Evolutionary conservation across 2,888 invertebrate species (phyloP).

Genomic region (Chydorus sphaericus): DNA sequence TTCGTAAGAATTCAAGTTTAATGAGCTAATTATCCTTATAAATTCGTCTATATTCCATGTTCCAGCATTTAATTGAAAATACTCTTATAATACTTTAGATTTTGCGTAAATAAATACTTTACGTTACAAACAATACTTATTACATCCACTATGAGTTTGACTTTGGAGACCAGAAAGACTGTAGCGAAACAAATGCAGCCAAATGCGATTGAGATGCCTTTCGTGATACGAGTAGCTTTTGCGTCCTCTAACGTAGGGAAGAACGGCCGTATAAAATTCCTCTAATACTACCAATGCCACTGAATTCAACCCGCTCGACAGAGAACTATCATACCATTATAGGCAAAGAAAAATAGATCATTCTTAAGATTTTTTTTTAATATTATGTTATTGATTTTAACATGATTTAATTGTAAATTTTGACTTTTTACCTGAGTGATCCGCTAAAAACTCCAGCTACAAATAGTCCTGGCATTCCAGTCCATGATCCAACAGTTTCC

Average conservation of each 20-base stretch:
- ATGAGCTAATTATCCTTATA: too few relatives aligned
- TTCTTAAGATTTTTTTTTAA: background rate
- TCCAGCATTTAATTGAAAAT: too few relatives aligned
- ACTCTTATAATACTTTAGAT: too few relatives aligned
- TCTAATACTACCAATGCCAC: conserved; percentile 79
- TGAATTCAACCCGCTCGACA: conserved; percentile 85
- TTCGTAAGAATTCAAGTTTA: background rate
- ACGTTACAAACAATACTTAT: too few relatives aligned
- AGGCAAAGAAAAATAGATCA: too few relatives aligned
- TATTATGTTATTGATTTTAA: background rate
- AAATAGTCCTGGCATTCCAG: conserved; percentile 78
- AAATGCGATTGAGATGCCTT: conserved; percentile 51
- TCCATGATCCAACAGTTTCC: conserved; percentile 54
- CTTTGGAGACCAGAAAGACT: conserved; percentile 69
- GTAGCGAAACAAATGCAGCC: conserved; percentile 61
- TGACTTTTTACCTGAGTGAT: conserved; percentile 62
- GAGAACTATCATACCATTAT: too few relatives aligned
- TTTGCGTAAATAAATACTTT: too few relatives aligned
- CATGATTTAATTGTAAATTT: too few relatives aligned
- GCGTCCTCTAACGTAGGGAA: conserved; percentile 27
- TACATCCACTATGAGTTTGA: conserved; percentile 75
- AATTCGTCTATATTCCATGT: too few relatives aligned
- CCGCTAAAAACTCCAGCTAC: conserved; percentile 92
- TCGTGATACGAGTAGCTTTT: conserved; percentile 38
- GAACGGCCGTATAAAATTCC: conserved; percentile 57